Evolutionary conservation across 2,797 vertebrate species (phyloP), one percentile per base, ranked within the genome.

Genomic region (Poeciliopsis turneri): DNA sequence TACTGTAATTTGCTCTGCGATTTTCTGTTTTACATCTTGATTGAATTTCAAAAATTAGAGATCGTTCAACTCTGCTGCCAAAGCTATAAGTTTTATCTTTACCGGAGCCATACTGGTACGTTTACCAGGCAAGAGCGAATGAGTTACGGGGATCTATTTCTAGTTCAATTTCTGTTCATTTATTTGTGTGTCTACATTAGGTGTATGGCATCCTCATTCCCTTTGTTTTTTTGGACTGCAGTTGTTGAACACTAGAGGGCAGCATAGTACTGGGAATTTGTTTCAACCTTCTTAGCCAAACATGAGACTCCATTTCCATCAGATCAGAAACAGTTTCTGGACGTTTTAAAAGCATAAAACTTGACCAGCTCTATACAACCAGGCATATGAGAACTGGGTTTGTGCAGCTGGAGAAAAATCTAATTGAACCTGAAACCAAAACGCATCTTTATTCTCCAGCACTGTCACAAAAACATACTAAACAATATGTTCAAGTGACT

Each of bases 241-340:
- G 49, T 25, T 77, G 5, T 43, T 80, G 20, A 81, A 23, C 95
- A 92, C 91, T 84, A 93, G 95, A 90, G 91, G 93, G 94, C 89
- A 89, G 86, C 86, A 94, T 51, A 93, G 76, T 45, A 86, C 83
- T 87, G 71, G 78, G 28, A 83, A 92, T 87, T 10, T 51, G 10
- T 8, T 2, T 15, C 33, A 18, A 16, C 10, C 15, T 12, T 28
- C 28, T 66, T n/a, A 36, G 10, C 13, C 30, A 43, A 18, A 47
- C 7, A 15, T 16, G 12, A 25, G 5, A 72, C 4, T n/a, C 30
- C 12, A 25, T 68, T 81, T 39, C 55, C 36, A 25, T 20, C 18
- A 30, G 30, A 74, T 13, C 51, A 55, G 30, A 36, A 69, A 20
- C 13, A 7, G 18, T 43, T 64, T 16, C 75, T 76, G 36, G 39